A percentile compares a stretch with the other conserved stretches of the same genome.
These are phyloP conservation scores for Micropterix aruncella DNA, from an alignment of 2,888 invertebrate genomes.

Conservation along the genomic window DNA sequence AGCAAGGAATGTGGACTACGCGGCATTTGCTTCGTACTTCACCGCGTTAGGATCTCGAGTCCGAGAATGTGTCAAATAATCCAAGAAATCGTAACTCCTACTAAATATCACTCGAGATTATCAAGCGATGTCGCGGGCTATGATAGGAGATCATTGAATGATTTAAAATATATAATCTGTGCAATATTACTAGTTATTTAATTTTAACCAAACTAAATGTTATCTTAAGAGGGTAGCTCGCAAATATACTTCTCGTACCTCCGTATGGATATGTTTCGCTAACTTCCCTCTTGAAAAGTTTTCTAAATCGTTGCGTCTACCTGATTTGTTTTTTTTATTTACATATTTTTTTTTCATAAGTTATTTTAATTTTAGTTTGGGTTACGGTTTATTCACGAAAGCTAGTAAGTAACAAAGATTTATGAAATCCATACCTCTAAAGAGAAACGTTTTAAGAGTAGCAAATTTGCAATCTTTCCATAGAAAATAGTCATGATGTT, in stretches of 20 bases:
- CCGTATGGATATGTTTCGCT: too few relatives aligned
- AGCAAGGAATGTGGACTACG: too few relatives aligned
- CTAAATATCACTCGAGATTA: too few relatives aligned
- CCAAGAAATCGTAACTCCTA: too few relatives aligned
- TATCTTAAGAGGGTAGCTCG: too few relatives aligned
- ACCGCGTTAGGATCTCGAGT: too few relatives aligned
- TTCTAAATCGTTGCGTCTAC: slow-evolving; percentile 35
- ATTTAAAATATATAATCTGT: slow-evolving; percentile 28
- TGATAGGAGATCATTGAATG: slow-evolving; percentile 27
- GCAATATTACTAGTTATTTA: slow-evolving; percentile 47
- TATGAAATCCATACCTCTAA: slow-evolving; percentile 11
- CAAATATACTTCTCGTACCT: too few relatives aligned
- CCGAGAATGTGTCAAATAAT: too few relatives aligned
- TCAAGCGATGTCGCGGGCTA: slow-evolving; percentile 32
- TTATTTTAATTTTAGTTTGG: slow-evolving; percentile 33
- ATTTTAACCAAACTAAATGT: slow-evolving; percentile 43
- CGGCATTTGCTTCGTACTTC: too few relatives aligned
- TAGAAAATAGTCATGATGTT: background rate
- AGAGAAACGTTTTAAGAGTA: background rate
- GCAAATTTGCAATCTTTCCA: background rate
- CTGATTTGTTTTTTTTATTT: slow-evolving; percentile 33
- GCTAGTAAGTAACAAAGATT: slow-evolving; percentile 12
- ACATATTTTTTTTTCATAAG: slow-evolving; percentile 18
- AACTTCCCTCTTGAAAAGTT: too few relatives aligned
- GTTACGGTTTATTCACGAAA: slow-evolving; percentile 24